Evolutionary conservation across 2,113 vertebrate genomes (phyloP).

Genomic region (Mesoclemmys tuberculata): DNA sequence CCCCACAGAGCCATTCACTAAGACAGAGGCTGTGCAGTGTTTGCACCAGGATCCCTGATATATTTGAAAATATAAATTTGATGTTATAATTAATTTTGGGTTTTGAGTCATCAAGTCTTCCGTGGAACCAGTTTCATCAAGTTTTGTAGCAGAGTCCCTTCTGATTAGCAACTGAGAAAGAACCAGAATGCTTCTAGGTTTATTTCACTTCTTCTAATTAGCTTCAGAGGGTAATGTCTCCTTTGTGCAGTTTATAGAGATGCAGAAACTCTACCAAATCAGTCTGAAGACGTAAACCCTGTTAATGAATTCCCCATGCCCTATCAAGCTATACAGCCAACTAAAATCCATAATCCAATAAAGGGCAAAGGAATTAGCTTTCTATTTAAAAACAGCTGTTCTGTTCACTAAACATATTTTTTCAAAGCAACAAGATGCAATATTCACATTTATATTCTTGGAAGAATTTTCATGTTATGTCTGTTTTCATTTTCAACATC

Average conservation of each 20-base stretch:
- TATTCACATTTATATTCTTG: neutral
- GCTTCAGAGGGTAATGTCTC: neutral
- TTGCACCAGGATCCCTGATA: neutral
- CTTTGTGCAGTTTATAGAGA: neutral
- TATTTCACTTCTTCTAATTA: constrained; percentile 44
- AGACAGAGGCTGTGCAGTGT: neutral
- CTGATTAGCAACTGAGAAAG: neutral
- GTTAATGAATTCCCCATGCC: neutral
- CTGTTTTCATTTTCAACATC: constrained; percentile 24
- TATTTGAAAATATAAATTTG: neutral
- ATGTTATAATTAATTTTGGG: neutral
- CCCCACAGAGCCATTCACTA: neutral
- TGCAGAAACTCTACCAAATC: neutral
- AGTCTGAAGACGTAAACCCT: constrained; percentile 25
- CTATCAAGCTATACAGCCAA: neutral
- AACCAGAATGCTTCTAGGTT: neutral
- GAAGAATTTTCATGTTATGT: neutral
- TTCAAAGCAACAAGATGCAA: neutral
- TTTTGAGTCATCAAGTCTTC: neutral
- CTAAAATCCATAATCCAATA: neutral
- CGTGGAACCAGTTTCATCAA: neutral
- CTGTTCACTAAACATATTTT: neutral
- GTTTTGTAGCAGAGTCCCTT: neutral
- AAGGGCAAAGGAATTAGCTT: neutral
- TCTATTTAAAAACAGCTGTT: neutral